phyloP scores from a whole-genome alignment of 1,140 invertebrate species.

The Panonychus citri region DNA sequence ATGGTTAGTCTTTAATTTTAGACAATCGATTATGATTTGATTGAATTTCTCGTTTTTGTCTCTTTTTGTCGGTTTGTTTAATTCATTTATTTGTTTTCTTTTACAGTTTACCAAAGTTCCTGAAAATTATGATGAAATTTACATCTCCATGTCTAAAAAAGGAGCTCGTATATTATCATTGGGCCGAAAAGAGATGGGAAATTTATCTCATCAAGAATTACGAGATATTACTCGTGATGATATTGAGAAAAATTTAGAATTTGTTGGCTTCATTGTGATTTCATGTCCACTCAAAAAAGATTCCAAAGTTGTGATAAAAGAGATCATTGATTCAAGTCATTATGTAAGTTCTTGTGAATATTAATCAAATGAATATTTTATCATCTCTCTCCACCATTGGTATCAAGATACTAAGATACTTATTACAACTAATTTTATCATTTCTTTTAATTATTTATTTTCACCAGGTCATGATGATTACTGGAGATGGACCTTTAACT shows the following conservation, averaged over 20 bases:
- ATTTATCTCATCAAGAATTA: constrained; percentile 37
- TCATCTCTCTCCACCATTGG: too few species aligned
- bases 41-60: not conserved
- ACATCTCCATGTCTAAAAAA: constrained; percentile 64
- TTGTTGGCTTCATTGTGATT: constrained; percentile 94
- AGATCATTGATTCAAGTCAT: constrained; percentile 76
- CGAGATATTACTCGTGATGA: constrained; percentile 58
- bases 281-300: constrained; percentile 91
- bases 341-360: constrained; percentile 27
- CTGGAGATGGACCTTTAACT: constrained; percentile 93
- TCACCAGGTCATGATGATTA: constrained; percentile 80
- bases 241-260: constrained; percentile 62
- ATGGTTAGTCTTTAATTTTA: constrained; percentile 45
- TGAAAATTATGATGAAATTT: constrained; percentile 47
- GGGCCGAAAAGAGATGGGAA: constrained; percentile 51
- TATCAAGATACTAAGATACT: not conserved
- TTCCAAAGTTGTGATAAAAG: constrained; percentile 73
- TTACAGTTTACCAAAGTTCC: constrained; percentile 44
- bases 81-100: not conserved
- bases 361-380: not conserved
- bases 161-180: constrained; percentile 86
- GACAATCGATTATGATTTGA: not conserved
- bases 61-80: too few species aligned
- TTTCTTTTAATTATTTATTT: not conserved
- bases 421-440: too few species aligned